Base-by-base conservation (phyloP, 2,797 vertebrate species). In the Malurus splendens region DNA sequence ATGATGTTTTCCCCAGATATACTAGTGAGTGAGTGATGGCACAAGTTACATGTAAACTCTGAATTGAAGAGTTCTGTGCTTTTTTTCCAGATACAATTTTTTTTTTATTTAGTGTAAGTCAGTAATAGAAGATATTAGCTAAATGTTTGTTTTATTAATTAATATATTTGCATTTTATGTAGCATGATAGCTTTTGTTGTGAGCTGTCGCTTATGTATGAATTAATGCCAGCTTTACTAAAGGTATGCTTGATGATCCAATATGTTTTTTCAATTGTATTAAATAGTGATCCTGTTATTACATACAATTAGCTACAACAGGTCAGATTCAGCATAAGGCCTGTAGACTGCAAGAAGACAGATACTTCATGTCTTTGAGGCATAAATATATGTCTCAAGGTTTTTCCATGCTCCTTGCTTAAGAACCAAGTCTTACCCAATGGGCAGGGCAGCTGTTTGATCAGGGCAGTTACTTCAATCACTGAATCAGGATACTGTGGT, bases 21-120 rank as follows among this genome's bases (percentile, higher is more conserved):
- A 44, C 13, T 61, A 51, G 16, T 18, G 38, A 91, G 44, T 32
- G 22, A 87, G 56, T 51, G 23, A 32, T 54, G 25, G 19, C 3
- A 9, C 11, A 68, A 66, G 8, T 33, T 36, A 64, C 23, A 48
- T 28, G 70, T 56, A 30, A 86, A 39, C 14, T 64, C n/a, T 28
- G 22, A 75, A 60, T 55, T 71, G 14, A 60, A 30, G 39, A 54
- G 15, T 64, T 67, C 30, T 20, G 4, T 64, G 42, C 8, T 66
- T 33, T 51, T 57, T 70, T 52, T 18, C 3, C 3, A 2, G 11
- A 30, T 4, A 7, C 1, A 30, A 0, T 10, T 55, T n/a, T 24
- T 55, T n/a, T 24, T 82, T 52, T 20, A 45, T 66, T 45, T 59
- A 39, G 39, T 52, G 1, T 30, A 33, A 75, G 41, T 54, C 39